Evolutionary conservation across 2,888 invertebrate genomes (phyloP).

Genomic region (Psylliodes chrysocephalus): DNA sequence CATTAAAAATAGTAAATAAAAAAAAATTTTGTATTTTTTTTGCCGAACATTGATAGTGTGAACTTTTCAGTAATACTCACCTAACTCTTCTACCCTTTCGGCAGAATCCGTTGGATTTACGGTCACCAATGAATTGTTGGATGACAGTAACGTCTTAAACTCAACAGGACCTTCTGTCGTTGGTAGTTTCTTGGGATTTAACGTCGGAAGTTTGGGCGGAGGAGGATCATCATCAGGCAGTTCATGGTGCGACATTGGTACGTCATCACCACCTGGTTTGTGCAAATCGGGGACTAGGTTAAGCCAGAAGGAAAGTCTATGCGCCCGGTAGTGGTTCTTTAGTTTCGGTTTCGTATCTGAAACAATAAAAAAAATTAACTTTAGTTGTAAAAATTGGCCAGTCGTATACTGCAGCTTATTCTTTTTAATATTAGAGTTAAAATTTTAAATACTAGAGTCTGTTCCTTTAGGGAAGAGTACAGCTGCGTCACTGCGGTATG

Average conservation of each 20-base stretch:
- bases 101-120: conserved; percentile 56
- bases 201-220: conserved; percentile 67
- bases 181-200: conserved; percentile 64
- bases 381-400: no score
- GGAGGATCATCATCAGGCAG: conserved; percentile 74
- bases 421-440: no score
- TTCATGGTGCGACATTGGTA: conserved; percentile 86
- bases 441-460: no score
- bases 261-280: conserved; percentile 87
- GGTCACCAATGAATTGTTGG: conserved; percentile 50
- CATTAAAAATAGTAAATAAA: no score
- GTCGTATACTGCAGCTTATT: no score
- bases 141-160: conserved; percentile 59
- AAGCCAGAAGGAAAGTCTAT: conserved; percentile 92
- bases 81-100: conserved; percentile 67
- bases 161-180: conserved; percentile 66
- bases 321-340: conserved; percentile 94
- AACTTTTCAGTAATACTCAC: conserved; percentile 35
- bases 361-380: no score
- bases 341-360: conserved; percentile 89
- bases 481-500: no score
- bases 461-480: no score
- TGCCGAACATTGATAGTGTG: background rate
- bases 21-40: no score
- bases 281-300: conserved; percentile 93